Evolutionary conservation across 2,113 vertebrate genomes (phyloP).

Genomic region (Maylandia zebra): DNA sequence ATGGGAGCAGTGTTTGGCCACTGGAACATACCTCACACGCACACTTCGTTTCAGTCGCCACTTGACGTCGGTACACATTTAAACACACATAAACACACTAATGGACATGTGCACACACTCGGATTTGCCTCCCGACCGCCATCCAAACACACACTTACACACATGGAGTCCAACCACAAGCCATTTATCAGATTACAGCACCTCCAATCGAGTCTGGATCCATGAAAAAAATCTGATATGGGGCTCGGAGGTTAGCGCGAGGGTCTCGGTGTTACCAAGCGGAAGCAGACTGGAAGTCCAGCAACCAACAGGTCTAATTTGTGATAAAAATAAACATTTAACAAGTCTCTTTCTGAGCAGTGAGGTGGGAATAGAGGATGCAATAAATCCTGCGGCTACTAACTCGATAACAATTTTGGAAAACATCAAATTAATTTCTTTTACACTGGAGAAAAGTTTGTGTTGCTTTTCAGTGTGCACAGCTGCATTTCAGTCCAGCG

Average conservation of each 20-base stretch:
- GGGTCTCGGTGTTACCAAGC: neutral
- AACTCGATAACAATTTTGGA: neutral
- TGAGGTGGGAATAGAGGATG: neutral
- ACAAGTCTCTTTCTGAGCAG: neutral
- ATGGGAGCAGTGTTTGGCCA: constrained; percentile 42
- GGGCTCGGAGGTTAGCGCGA: neutral
- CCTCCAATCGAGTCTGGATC: neutral
- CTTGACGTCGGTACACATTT: neutral
- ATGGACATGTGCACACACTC: neutral
- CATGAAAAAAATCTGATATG: neutral
- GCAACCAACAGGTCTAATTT: constrained; percentile 10
- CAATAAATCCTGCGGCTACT: neutral
- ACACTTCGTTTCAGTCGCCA: neutral
- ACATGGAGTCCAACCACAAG: constrained; percentile 1
- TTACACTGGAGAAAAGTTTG: neutral
- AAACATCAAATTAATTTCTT: neutral
- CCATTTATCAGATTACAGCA: constrained; percentile 14
- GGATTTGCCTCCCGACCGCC: neutral
- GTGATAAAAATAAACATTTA: constrained; percentile 23
- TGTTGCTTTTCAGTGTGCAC: neutral
- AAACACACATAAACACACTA: constrained; percentile 1
- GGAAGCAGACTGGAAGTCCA: neutral
- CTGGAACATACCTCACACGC: constrained; percentile 6
- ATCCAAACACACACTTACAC: neutral
- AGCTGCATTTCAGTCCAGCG: neutral